Evolutionary conservation across 2,888 invertebrate species (phyloP), one percentile per base, ranked within the genome.

Genomic region (Balanococcus diminutus): DNA sequence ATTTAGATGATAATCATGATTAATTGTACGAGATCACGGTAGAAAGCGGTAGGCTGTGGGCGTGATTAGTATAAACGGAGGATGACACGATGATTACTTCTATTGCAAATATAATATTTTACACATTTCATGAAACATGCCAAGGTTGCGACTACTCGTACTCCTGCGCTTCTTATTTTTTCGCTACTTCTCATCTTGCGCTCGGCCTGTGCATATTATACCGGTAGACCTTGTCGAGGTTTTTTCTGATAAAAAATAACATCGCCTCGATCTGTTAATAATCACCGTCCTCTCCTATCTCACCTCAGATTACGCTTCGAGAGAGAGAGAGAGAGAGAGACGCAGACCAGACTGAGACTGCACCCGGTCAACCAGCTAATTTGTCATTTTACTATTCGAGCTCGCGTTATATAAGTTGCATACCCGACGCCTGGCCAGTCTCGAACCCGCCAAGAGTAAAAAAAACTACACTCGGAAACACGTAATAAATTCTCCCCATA

Each of bases 41-140:
- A 85, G 85, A 85, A 85, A 85, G 85, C 79, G 72, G 79, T 75
- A 75, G 75, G 42, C 85, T 85, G 85, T 85, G 72, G 85, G 85
- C 85, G 85, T 85, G 85, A 85, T 85, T 84, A 85, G 85, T 79
- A 85, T 85, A 75, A 85, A 85, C 85, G 85, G 85, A 85, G 85
- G 85, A 85, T 85, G 85, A 85, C 85, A 85, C 32, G 85, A 85
- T 85, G 85, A 85, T 85, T 85, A 75, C 85, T 85, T 85, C 75
- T 85, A 85, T 85, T 85, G 85, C 85, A 85, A 85, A 85, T 85
- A 85, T 85, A 85, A 85, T 85, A 85, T 85, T 85, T 85, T 85
- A 85, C 85, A 85, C 79, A 85, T 85, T 85, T 85, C 79, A 85
- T 75, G 79, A 85, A 85, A 85, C 85, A 85, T 85, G 85, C 85